A percentile compares a stretch with the other conserved stretches of the same genome.
phyloP scores from a whole-genome alignment of 1,140 invertebrate species.

The Penaeus vannamei region DNA sequence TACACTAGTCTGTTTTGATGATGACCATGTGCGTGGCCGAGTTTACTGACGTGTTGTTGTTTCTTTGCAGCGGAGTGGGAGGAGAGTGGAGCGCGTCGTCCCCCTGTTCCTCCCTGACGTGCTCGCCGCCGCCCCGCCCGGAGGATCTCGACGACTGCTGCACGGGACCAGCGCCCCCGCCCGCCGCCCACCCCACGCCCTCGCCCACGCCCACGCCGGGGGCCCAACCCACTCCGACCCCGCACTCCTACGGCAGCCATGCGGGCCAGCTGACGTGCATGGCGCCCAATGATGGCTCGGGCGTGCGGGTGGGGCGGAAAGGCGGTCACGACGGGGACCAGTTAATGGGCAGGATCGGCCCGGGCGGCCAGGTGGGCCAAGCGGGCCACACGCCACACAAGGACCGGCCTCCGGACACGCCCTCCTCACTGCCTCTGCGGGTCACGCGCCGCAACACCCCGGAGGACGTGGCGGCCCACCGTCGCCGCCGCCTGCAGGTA shows the following conservation, averaged over 20 bases:
- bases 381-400: conserved; percentile 54
- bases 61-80: conserved; percentile 57
- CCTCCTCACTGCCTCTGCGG: conserved; percentile 24
- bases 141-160: conserved; percentile 57
- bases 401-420: conserved; percentile 53
- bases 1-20: conserved; percentile 70
- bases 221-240: conserved; percentile 36
- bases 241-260: conserved; percentile 40
- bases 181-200: conserved; percentile 24
- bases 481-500: conserved; percentile 28
- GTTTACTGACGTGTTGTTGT: neutral
- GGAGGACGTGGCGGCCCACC: conserved; percentile 37
- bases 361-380: conserved; percentile 47
- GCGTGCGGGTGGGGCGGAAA: conserved; percentile 57
- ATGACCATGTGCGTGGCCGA: conserved; percentile 68
- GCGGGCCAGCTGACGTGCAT: conserved; percentile 45
- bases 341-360: conserved; percentile 56
- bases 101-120: conserved; percentile 55
- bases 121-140: conserved; percentile 56
- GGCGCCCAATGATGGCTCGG: conserved; percentile 59
- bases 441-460: conserved; percentile 28
- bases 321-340: conserved; percentile 54
- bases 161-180: conserved; percentile 20
- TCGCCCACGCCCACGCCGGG: conserved; percentile 46
- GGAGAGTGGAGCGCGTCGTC: conserved; percentile 60